A percentile compares a stretch with the other conserved stretches of the same genome.
These are phyloP conservation scores for Steinernema carpocapsae DNA, from an alignment of 2,888 invertebrate species.

Conservation along the genomic window DNA sequence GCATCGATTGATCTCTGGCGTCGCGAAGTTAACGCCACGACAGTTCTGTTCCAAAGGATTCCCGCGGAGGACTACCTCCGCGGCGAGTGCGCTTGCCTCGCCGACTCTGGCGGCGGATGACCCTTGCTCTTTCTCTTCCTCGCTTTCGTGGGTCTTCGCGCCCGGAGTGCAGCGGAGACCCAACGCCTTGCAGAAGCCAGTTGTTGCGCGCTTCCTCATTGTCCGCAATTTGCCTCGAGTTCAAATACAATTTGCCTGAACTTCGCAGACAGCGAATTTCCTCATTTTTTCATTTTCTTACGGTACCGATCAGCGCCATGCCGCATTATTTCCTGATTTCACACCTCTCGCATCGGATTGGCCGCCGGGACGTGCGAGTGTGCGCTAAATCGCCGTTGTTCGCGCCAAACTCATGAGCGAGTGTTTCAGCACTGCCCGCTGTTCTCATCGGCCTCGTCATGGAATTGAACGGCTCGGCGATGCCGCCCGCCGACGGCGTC, in stretches of 20 bases:
- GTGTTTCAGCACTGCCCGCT: constrained; percentile 29
- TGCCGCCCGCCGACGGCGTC: neutral
- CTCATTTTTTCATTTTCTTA: too few relatives aligned
- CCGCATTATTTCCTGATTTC: too few relatives aligned
- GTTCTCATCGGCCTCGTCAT: neutral
- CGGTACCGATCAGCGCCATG: too few relatives aligned
- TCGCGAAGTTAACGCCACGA: neutral
- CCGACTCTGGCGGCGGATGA: constrained; percentile 30
- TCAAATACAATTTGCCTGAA: too few relatives aligned
- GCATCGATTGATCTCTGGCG: constrained; percentile 20
- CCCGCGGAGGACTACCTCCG: neutral
- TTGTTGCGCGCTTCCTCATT: constrained; percentile 8
- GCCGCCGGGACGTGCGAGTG: too few relatives aligned
- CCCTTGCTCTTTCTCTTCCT: neutral
- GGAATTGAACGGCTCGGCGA: neutral
- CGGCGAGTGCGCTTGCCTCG: neutral
- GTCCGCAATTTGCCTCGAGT: too few relatives aligned
- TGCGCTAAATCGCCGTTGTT: too few relatives aligned
- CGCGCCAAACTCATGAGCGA: too few relatives aligned
- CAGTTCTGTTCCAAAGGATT: constrained; percentile 1
- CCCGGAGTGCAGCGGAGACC: constrained; percentile 7
- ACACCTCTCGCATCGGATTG: too few relatives aligned
- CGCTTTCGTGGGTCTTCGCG: constrained; percentile 23
- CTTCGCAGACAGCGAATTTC: too few relatives aligned
- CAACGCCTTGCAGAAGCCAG: neutral